phyloP scores from a whole-genome alignment of 2,797 vertebrate genomes.

The Propithecus deckenii region DNA sequence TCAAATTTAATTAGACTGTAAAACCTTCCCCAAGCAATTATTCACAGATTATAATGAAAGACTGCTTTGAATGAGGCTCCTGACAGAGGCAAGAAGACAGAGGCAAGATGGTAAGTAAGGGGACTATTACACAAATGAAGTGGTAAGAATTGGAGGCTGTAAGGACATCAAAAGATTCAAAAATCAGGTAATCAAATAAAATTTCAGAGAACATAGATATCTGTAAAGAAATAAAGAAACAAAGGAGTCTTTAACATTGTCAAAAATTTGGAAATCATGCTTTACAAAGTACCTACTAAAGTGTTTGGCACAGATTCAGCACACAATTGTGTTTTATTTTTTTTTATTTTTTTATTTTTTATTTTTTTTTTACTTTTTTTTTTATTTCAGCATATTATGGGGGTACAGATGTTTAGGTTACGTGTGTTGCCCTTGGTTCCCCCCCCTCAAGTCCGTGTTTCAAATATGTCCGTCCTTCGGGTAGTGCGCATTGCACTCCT shows the following conservation, averaged over 20 bases:
- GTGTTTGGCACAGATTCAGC: not conserved
- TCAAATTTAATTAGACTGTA: constrained; percentile 64
- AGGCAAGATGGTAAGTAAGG: not conserved
- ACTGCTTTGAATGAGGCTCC: not conserved
- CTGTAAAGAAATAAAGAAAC: not conserved
- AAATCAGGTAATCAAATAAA: not conserved
- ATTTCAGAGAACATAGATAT: not conserved
- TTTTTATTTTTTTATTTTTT: too few relatives aligned
- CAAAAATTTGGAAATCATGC: not conserved
- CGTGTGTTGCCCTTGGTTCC: too few relatives aligned
- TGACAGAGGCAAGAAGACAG: not conserved
- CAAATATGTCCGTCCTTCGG: too few relatives aligned
- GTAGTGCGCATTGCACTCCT: too few relatives aligned
- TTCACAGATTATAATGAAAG: constrained; percentile 5
- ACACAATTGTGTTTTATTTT: not conserved
- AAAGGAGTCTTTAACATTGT: not conserved
- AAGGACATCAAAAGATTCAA: not conserved
- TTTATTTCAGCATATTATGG: too few relatives aligned
- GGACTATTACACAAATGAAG: not conserved
- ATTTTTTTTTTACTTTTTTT: too few relatives aligned
- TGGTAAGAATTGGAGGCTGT: not conserved
- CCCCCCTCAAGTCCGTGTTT: too few relatives aligned
- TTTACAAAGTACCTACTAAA: not conserved
- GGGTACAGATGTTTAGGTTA: too few relatives aligned
- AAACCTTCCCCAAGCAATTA: constrained; percentile 54